A percentile compares a stretch with the other conserved stretches of the same genome.
Conservation (phyloP, 1,140 invertebrate species). For the Thaumatotibia leucotreta region DNA sequence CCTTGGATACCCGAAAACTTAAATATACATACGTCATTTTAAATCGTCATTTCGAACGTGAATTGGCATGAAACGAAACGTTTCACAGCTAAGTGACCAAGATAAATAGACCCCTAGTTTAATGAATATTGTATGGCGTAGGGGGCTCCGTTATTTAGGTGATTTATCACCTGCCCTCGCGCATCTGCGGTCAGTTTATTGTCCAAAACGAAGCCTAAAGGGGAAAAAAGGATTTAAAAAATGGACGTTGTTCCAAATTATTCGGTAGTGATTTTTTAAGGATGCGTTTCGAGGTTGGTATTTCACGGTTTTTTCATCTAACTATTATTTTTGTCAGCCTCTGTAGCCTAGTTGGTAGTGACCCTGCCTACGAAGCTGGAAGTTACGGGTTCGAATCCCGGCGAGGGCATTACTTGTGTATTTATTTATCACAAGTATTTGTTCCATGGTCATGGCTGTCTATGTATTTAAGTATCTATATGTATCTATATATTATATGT, state of each 20-base stretch:
- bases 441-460: too few species aligned
- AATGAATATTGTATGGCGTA: neutral
- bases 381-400: too few species aligned
- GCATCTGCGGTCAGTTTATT: conserved; percentile 49
- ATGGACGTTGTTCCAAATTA: conserved; percentile 3
- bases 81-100: neutral
- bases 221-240: conserved; percentile 26
- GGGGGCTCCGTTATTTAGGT: neutral
- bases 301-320: neutral
- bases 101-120: neutral
- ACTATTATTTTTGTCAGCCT: too few species aligned
- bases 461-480: too few species aligned
- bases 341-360: too few species aligned
- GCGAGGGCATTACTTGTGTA: too few species aligned
- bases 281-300: neutral
- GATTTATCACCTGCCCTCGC: conserved; percentile 35
- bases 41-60: conserved; percentile 28
- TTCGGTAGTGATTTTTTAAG: conserved; percentile 8
- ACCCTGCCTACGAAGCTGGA: too few species aligned
- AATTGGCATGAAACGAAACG: conserved; percentile 30
- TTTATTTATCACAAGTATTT: too few species aligned
- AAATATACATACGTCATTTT: conserved; percentile 9
- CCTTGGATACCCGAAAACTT: neutral
- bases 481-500: too few species aligned
- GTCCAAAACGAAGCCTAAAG: conserved; percentile 36